Evolutionary conservation across 1,140 invertebrate genomes (phyloP).

Genomic region (Uloborus diversus): DNA sequence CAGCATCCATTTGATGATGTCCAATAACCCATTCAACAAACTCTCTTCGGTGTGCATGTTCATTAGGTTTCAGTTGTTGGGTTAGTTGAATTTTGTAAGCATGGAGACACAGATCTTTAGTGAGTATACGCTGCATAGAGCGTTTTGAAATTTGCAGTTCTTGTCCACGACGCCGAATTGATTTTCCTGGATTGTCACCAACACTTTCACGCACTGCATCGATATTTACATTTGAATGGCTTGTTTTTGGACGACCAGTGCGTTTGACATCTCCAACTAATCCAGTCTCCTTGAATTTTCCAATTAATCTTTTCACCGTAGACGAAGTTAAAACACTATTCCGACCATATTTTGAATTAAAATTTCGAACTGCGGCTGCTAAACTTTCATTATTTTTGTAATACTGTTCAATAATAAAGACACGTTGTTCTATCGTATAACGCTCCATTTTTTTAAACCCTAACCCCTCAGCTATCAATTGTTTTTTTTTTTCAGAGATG

Average conservation of each 20-base stretch:
- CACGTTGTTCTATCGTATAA: constrained; percentile 33
- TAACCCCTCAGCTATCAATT: constrained; percentile 42
- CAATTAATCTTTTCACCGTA: constrained; percentile 24
- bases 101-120: constrained; percentile 24
- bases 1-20: constrained; percentile 3
- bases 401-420: constrained; percentile 40
- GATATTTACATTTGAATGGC: constrained; percentile 26
- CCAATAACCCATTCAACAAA: too few relatives aligned
- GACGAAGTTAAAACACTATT: constrained; percentile 48
- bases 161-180: constrained; percentile 32
- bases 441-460: constrained; percentile 49
- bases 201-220: constrained; percentile 36
- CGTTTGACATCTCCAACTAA: constrained; percentile 50
- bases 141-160: constrained; percentile 43
- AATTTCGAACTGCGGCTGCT: constrained; percentile 22
- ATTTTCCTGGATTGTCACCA: constrained; percentile 31
- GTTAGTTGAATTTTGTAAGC: constrained; percentile 42
- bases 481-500: constrained; percentile 29
- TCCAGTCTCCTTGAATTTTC: constrained; percentile 51
- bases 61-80: too few relatives aligned
- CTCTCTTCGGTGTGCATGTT: too few relatives aligned
- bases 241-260: constrained; percentile 19
- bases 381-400: constrained; percentile 46
- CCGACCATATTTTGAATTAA: constrained; percentile 35
- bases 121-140: too few relatives aligned